Base-by-base conservation (phyloP, 2,888 invertebrate genomes). In the Argynnis bischoffii region DNA sequence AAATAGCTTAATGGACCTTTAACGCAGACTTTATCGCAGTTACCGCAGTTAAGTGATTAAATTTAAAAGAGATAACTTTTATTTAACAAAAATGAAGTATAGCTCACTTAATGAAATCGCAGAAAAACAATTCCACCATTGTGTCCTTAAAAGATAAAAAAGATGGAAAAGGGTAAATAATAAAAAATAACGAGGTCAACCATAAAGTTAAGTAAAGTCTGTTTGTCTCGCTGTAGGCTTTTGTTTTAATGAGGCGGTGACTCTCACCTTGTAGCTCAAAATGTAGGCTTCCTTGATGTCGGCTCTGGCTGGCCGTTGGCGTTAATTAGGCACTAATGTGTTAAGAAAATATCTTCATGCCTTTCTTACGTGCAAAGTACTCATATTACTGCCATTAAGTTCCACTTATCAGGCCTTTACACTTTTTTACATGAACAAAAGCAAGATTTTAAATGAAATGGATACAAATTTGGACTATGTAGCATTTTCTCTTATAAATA, bases 171-270 rank as follows among this genome's bases (percentile, higher is more conserved):
- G 56, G 65, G 57, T 64, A 67, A 65, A 68, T 68, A 66, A 69
- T 69, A 63, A 65, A 70, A 68, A 68, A 68, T 66, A 70, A 68
- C 68, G 65, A 63, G 70, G 70, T 70, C 70, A 70, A 63, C 68
- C 68, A 63, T 68, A 70, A 66, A 65, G 68, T 70, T 56, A 56
- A 67, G 70, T 70, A 70, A 68, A 68, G 65, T 41, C 70, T 68
- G 68, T 65, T 68, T 70, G 70, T 59, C 54, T 18, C 55, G 55
- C 55, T 41, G 66, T 63, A 59, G 68, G 65, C 65, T 66, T 68
- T 70, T 68, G 65, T 70, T 69, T 65, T 70, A 70, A 70, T 70
- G 70, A 70, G 68, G 59, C 68, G 61, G 64, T 68, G 61, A 65
- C 57, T 56, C 63, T 59, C 55, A 54, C 66, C 54, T 66, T 55